Evolutionary conservation across 64 coral and sea anemone genomes (phyloP).

Genomic region (Dendrophyllia cribrosa): DNA sequence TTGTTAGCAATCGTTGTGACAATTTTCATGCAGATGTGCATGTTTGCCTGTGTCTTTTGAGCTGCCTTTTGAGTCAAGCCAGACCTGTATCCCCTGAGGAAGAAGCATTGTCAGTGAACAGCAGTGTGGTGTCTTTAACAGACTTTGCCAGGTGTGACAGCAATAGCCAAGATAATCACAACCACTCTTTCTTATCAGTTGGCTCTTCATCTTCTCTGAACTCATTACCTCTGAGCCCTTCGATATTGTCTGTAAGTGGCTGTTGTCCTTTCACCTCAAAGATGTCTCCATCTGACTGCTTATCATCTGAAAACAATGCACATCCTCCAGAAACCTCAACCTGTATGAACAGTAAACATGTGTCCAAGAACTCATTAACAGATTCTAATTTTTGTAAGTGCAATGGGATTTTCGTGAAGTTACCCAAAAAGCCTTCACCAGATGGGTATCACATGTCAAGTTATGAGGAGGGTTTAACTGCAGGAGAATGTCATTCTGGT

Average conservation of each 20-base stretch:
- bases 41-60: background rate
- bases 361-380: background rate
- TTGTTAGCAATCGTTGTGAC: background rate
- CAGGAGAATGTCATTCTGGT: background rate
- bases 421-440: background rate
- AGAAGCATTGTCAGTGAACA: background rate
- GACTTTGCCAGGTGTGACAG: background rate
- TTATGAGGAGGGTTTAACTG: background rate
- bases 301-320: background rate
- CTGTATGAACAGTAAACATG: background rate
- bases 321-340: too few species aligned
- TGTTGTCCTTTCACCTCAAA: background rate
- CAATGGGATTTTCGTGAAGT: background rate
- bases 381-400: too few species aligned
- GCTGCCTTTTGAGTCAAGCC: background rate
- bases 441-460: background rate
- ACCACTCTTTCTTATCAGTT: background rate
- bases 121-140: background rate
- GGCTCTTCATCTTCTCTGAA: background rate
- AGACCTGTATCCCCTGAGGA: background rate
- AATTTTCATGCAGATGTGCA: background rate
- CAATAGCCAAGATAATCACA: background rate
- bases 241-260: background rate
- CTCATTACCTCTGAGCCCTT: background rate
- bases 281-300: background rate